Percentiles rank a stretch among this genome's conserved stretches.
Conservation (phyloP, 2,797 vertebrate species). For the Molossus molossus region DNA sequence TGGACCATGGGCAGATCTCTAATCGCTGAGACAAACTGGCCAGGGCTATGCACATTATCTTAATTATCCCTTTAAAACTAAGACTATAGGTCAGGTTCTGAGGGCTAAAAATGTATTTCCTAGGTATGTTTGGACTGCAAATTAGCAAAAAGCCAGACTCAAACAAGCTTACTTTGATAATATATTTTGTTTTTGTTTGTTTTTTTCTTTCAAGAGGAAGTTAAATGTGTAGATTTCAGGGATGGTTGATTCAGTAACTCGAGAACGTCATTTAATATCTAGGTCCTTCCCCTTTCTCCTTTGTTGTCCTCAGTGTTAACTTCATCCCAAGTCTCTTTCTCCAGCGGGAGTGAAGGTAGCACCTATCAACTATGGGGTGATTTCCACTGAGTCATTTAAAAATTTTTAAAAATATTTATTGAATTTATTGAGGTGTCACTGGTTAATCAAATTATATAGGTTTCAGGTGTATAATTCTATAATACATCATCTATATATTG, state of each 20-base stretch:
- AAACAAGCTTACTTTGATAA: conserved; percentile 11
- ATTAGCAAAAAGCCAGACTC: conserved; percentile 7
- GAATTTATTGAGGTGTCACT: too few relatives aligned
- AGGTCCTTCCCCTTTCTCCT: background rate
- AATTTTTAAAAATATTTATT: too few relatives aligned
- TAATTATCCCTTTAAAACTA: background rate
- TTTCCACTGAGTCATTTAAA: background rate
- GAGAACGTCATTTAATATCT: background rate
- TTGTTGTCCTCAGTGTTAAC: background rate
- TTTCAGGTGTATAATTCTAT: too few relatives aligned
- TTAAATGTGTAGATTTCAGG: background rate
- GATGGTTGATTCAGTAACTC: background rate
- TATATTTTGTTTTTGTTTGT: background rate
- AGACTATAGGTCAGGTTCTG: background rate
- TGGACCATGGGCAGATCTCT: too few relatives aligned
- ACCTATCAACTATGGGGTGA: background rate
- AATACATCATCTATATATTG: too few relatives aligned
- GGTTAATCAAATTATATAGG: too few relatives aligned
- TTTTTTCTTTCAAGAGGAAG: background rate
- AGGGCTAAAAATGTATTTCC: background rate
- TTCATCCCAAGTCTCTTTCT: background rate
- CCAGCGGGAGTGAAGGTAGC: background rate
- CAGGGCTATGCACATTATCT: background rate
- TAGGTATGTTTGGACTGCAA: background rate
- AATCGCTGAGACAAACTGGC: too few relatives aligned